Base-by-base conservation (phyloP, 2,888 invertebrate species). In the Xestobium rufovillosum region DNA sequence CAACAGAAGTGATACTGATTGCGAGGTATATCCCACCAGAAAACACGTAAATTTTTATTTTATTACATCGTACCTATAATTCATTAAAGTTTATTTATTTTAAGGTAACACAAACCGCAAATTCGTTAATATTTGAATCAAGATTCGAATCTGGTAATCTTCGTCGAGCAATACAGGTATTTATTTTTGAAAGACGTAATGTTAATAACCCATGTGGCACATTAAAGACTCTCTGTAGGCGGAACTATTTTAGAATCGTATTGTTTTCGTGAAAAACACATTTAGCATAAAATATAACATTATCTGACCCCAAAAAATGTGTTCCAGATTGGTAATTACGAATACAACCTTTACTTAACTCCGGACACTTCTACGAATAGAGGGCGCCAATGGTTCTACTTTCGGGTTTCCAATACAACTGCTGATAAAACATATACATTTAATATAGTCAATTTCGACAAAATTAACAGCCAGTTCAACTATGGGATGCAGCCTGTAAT, bases 341-440 rank as follows among this genome's bases (percentile, higher is more conserved):
- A 89, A 56, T 90, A 90, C 61, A 87, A 90, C 59, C 68, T 91
- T 43, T 78, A 88, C 41, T 65, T 90, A 42, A 82, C 79, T 63
- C 83, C 89, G 1, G 90, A 90, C 59, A 79, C 88, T 28, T 87
- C 88, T 65, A 81, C 85, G 2, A 72, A 71, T 13, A 75, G 76
- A 40, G 80, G 88, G 45, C 83, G 83, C 57, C 87, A 89, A 56
- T 90, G 90, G 90, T 90, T 90, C 66, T 91, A 90, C 66, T 90
- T 90, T 58, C 82, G 87, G 67, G 80, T 90, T n/a, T 73, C 76
- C 26, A 81, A 83, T 60, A 87, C 86, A 80, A 73, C 78, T 35
- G 72, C 73, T 37, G 68, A 71, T 2, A 65, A 73, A 1, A 71
- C 77, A 0, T 90, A 90, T 60, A 73, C 79, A 26, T 89, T 90